Base-by-base conservation (phyloP, 92 coral and sea anemone species). In the Parazoanthus atlanticus region DNA sequence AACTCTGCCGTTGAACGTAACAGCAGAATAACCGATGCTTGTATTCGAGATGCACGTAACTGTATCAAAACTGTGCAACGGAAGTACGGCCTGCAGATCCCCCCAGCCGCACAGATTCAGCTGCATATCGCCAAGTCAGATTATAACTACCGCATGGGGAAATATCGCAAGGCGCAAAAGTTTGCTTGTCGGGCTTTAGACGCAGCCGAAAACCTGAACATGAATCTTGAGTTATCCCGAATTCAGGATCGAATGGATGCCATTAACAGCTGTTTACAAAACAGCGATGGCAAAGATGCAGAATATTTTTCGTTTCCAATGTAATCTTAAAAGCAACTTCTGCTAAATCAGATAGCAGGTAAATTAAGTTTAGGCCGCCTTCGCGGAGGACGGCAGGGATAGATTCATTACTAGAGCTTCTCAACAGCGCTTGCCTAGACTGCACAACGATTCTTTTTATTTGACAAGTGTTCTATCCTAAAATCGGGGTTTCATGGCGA, bases 221-320 rank as follows among this genome's bases (percentile, higher is more conserved):
- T 82, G 86, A 82, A 82, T 49, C 75, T 82, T 12, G 86, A 82
- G 17, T 4, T 21, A 4, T 26, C 86, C 30, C 86, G 86, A 19
- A 82, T 82, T 82, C 56, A 23, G 58, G 9, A 64, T 38, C 86
- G 86, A 5, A 1, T 61, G 9, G 58, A 82, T 34, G 86, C 86
- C 36, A 82, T 82, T 5, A 65, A 32, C 16, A 15, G 49, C 31
- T 65, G 86, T n/a, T 34, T 65, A 81, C 17, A 61, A 32, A 23
- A 25, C 9, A 77, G 32, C 13, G 25, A 74, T 1, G 29, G 25
- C 16, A 72, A 72, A 9, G 4, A 72, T 3, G 28, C 8, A 21
- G 49, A 74, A 33, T 5, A 33, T 3, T 74, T 74, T 34, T 23
- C 6, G 49, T 61, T 17, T 23, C 67, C 26, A 7, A 23, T 23